Base-by-base conservation (phyloP, 2,113 vertebrate genomes). In the Oreotragus oreotragus region DNA sequence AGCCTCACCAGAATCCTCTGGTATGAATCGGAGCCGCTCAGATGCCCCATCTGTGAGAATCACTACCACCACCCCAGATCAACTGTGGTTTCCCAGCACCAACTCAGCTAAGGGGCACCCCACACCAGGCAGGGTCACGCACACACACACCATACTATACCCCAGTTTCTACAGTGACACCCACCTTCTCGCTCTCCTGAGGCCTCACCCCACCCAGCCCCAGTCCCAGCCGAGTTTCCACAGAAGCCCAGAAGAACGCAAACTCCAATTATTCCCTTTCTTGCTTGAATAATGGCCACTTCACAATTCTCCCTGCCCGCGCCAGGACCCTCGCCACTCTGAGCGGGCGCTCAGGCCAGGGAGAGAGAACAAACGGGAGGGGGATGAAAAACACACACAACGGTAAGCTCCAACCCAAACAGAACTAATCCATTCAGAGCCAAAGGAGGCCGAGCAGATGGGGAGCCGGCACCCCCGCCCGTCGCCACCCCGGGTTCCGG, bases 341-440 rank as follows among this genome's bases (percentile, higher is more conserved):
- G 58, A 64, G 94, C 91, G 80, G 87, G 94, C 7, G 8, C 36
- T 70, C 66, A 13, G 95, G 73, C 87, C 80, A 81, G 64, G 33
- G 66, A 96, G 83, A 96, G 73, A 97, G 84, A 89, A 66, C 86
- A 88, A 30, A 79, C 0, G 45, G 97, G 95, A 89, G 58, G 55
- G 87, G 84, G 93, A 53, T 85, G 88, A 55, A 93, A 96, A 96
- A 84, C 92, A 97, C 97, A 98, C 86, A 94, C 80, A 90, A 64
- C 95, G 81, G 94, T 96, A 94, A 97, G 97, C 98, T 97, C 96
- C 89, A 97, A 76, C 91, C 97, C 97, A 97, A 97, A 98, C 94
- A 98, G 97, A 96, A 94, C 94, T 97, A 97, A 98, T 97, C 96
- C 97, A 97, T 89, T 89, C 95, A 94, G 96, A 97, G 97, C 95